Evolutionary conservation across 2,888 invertebrate species (phyloP), one percentile per base, ranked within the genome.

Genomic region (Acanthoscelides obtectus): DNA sequence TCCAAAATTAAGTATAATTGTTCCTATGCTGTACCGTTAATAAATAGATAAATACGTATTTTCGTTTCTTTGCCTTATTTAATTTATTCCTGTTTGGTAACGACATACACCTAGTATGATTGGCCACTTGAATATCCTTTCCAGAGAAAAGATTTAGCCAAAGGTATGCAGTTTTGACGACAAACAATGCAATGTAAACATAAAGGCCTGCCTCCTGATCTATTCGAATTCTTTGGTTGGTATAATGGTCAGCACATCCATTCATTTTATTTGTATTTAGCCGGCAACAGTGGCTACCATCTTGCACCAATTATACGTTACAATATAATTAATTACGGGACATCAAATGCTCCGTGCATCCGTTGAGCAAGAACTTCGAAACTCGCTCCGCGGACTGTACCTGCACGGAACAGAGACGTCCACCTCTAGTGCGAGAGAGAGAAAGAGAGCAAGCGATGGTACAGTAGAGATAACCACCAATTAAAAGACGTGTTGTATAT

Each of bases 401-500:
- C 69, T 67, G 71, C 70, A 74, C 72, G 74, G 74, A 74, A 73
- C 73, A 75, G 74, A 73, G 66, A 72, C 71, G 70, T 68, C 68
- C 22, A 70, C 19, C 2, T 21, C 20, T 8, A 66, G 25, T 4
- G 22, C 25, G 68, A 68, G 68, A 75, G 69, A 70, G 77, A 76
- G 75, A 77, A 74, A 72, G 72, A 73, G 74, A 76, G 75, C 76
- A 74, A 77, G 70, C 70, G 72, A 72, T 74, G 75, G 71, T 71
- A 70, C 72, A 73, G 75, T 75, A 75, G 77, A 83, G 84, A 85
- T 85, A 84, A 84, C 83, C 83, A 83, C 85, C 85, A 86, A 86
- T 86, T 86, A 86, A 86, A 85, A 85, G 84, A 82, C 84, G 84
- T 84, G 85, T 84, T 83, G 85, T 83, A 84, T 85, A 85, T 84